Percentiles rank a stretch among this genome's conserved stretches.
Conservation (phyloP, 2,113 vertebrate species). For the Melanocharis versteri region DNA sequence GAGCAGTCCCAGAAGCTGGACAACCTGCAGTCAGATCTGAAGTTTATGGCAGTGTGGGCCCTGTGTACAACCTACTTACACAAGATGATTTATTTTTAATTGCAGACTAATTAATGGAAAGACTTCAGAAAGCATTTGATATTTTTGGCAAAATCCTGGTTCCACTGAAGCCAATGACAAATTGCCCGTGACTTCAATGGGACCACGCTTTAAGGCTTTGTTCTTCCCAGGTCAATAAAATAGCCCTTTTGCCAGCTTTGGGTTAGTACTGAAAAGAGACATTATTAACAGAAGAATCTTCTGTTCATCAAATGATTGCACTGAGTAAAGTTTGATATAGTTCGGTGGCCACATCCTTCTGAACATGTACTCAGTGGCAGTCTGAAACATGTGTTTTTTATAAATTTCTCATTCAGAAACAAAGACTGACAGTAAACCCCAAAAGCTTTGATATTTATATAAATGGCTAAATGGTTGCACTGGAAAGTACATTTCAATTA, state of each 20-base stretch:
- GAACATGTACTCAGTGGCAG: slow-evolving; percentile 77
- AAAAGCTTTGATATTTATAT: slow-evolving; percentile 82
- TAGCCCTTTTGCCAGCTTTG: background rate
- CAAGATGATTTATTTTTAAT: slow-evolving; percentile 25
- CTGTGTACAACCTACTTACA: background rate
- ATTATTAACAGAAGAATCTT: slow-evolving; percentile 61
- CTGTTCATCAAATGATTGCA: slow-evolving; percentile 51
- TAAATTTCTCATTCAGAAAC: slow-evolving; percentile 81
- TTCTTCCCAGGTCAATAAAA: background rate
- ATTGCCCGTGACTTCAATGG: background rate
- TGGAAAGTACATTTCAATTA: slow-evolving; percentile 89
- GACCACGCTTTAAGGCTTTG: background rate
- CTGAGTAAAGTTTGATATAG: slow-evolving; percentile 64
- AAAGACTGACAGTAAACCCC: slow-evolving; percentile 77
- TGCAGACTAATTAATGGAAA: slow-evolving; percentile 21
- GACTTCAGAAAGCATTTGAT: slow-evolving; percentile 23
- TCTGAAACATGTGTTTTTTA: slow-evolving; percentile 87
- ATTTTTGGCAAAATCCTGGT: slow-evolving; percentile 25
- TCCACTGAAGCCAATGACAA: background rate
- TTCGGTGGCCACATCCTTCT: slow-evolving; percentile 68
- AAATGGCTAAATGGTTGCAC: slow-evolving; percentile 79
- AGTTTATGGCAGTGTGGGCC: background rate
- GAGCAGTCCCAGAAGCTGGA: background rate
- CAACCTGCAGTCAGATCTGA: background rate
- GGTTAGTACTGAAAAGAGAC: slow-evolving; percentile 57